Evolutionary conservation across 1,140 invertebrate genomes (phyloP).

Genomic region (Diuraphis noxia): DNA sequence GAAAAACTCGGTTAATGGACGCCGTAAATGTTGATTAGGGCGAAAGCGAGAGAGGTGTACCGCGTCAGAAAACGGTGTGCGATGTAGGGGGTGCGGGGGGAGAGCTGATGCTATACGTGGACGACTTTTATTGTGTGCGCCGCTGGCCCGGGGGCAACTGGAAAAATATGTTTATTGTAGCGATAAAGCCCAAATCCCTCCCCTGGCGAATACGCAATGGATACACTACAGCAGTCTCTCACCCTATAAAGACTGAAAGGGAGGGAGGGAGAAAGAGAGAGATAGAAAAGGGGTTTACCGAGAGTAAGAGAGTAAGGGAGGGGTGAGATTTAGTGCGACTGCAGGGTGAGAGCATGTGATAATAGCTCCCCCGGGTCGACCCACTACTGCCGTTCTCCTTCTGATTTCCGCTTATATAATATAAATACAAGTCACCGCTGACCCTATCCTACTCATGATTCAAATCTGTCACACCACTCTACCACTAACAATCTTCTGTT

Average conservation of each 20-base stretch:
- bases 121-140: constrained; percentile 38
- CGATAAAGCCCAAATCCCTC: constrained; percentile 31
- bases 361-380: constrained; percentile 41
- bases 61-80: neutral
- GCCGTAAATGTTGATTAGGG: constrained; percentile 51
- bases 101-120: neutral
- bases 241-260: neutral
- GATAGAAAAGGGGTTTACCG: too few species aligned
- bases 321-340: neutral
- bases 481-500: neutral
- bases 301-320: neutral
- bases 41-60: neutral
- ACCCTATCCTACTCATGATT: neutral
- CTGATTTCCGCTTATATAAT: neutral
- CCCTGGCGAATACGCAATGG: neutral
- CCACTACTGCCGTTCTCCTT: neutral
- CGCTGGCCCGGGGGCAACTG: neutral
- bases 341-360: neutral
- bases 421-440: neutral
- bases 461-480: neutral
- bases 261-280: too few species aligned
- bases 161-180: constrained; percentile 38
- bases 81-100: too few species aligned
- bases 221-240: neutral
- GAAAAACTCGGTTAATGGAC: constrained; percentile 50